Evolutionary conservation across 2,888 invertebrate genomes (phyloP), one percentile per base, ranked within the genome.

Genomic region (Selenia dentaria): DNA sequence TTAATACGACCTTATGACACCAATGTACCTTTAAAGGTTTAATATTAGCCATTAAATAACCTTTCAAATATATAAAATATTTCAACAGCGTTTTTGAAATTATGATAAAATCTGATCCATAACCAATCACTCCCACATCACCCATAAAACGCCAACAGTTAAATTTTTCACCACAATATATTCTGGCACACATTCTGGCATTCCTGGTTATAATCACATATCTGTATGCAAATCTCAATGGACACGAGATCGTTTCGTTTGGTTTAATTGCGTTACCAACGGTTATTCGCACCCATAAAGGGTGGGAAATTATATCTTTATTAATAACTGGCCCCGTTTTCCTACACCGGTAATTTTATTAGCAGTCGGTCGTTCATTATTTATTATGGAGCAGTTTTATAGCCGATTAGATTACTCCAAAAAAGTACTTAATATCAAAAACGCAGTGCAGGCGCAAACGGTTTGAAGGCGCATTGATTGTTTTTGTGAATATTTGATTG

Each of bases 191-290:
- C 74, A 62, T 75, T 74, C 69, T 72, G 60, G 64, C 69, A 72
- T 61, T 75, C 73, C 69, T 72, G 60, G 64, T 69, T 70, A 79
- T 79, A 83, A 85, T 80, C 74, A 74, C 73, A 74, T 76, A 80
- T 84, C 78, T 81, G 73, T 81, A 84, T 84, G 85, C 85, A 83
- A 85, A 85, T 84, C 82, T 83, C 81, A 70, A 74, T 76, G 80
- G 81, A 77, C 73, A 68, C 40, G 60, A 59, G 67, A 60, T 70
- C 75, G 73, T 79, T 75, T 65, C 70, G 67, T 66, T 64, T 64
- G 75, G 64, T 77, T 80, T 83, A 83, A 85, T 83, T 83, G 81
- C 76, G 65, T 73, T 72, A 77, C 74, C 73, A 70, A 74, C 74
- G 79, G 75, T 67, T 67, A 69, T 79, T 72, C 69, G 62, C 67